Percentiles rank a stretch among this genome's conserved stretches.
phyloP scores from a whole-genome alignment of 2,888 invertebrate genomes.

The Andrena bicolor region DNA sequence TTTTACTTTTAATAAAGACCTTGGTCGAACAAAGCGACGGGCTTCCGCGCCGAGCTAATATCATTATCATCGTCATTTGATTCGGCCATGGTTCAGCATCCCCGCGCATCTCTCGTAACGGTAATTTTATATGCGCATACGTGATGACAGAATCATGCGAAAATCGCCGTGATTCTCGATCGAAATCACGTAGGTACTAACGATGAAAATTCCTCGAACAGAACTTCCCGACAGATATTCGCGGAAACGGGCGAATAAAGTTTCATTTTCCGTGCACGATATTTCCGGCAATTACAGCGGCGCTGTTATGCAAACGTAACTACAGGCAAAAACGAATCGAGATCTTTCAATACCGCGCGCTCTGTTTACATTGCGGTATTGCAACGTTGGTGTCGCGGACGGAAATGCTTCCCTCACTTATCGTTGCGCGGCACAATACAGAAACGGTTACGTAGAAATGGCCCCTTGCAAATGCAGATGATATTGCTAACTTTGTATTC shows the following conservation, averaged over 20 bases:
- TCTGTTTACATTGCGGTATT: neutral
- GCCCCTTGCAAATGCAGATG: neutral
- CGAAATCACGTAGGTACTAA: constrained; percentile 24
- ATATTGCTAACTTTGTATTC: neutral
- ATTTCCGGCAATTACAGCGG: constrained; percentile 19
- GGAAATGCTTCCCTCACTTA: neutral
- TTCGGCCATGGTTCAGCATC: neutral
- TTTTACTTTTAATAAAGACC: too few species aligned
- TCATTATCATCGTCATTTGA: neutral
- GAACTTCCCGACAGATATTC: constrained; percentile 19
- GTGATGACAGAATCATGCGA: constrained; percentile 26
- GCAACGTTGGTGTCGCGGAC: neutral
- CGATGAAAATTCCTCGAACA: constrained; percentile 35
- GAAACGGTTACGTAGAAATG: neutral
- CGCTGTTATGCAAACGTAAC: constrained; percentile 8
- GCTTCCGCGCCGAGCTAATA: neutral
- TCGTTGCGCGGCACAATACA: neutral
- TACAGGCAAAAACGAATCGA: constrained; percentile 2
- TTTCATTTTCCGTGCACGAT: constrained; percentile 25
- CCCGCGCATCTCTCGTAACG: too few species aligned
- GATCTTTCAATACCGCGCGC: neutral
- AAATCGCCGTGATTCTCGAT: constrained; percentile 53
- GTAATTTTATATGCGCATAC: constrained; percentile 24
- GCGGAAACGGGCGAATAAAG: constrained; percentile 33
- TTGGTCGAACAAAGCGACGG: too few species aligned